Conservation (phyloP, 1,140 invertebrate species). For the Drosophila carrolli region DNA sequence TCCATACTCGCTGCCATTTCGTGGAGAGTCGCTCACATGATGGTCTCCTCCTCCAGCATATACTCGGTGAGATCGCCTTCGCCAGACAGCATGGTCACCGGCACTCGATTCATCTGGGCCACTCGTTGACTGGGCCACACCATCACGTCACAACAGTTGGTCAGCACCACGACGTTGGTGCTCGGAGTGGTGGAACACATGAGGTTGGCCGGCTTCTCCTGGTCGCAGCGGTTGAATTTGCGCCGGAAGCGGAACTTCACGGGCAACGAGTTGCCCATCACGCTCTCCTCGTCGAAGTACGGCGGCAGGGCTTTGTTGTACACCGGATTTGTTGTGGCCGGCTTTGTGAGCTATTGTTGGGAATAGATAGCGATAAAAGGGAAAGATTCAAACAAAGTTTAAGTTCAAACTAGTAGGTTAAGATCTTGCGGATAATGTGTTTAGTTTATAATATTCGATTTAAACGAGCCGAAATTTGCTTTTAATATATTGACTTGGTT, state of each 20-base stretch:
- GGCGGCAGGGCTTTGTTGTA: constrained; percentile 10
- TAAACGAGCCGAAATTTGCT: no score
- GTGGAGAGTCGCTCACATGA: constrained; percentile 44
- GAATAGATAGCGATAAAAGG: not conserved
- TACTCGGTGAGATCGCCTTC: constrained; percentile 64
- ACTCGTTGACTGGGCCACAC: constrained; percentile 72
- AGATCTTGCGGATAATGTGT: no score
- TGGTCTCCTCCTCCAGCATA: constrained; percentile 73
- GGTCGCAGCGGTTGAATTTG: constrained; percentile 46
- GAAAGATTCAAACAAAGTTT: not conserved
- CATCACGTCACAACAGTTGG: constrained; percentile 64
- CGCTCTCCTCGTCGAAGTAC: constrained; percentile 72
- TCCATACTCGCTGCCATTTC: not conserved
- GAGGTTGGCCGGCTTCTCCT: constrained; percentile 37
- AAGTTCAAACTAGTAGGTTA: not conserved
- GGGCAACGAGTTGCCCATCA: constrained; percentile 61
- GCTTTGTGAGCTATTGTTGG: constrained; percentile 47
- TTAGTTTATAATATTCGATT: no score
- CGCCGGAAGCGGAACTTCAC: constrained; percentile 65
- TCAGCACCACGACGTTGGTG: constrained; percentile 65
- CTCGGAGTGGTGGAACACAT: constrained; percentile 51
- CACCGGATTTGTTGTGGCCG: constrained; percentile 48
- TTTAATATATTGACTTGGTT: no score
- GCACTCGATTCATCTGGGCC: constrained; percentile 67
- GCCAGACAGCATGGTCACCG: constrained; percentile 61